Conservation (phyloP, 2,797 vertebrate genomes). For the Meriones psammophilus region DNA sequence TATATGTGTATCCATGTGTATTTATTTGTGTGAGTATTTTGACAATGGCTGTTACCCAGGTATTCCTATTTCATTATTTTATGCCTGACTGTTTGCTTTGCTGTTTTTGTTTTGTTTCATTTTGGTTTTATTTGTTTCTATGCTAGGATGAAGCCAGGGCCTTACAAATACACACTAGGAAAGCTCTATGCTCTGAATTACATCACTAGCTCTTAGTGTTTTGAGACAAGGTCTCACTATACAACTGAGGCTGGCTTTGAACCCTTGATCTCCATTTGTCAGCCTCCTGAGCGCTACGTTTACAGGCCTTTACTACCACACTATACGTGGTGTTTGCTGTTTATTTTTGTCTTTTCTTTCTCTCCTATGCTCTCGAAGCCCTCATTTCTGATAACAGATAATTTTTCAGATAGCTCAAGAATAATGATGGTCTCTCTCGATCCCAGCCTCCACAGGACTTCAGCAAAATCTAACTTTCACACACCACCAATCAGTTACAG, state of each 20-base stretch:
- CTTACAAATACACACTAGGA: not conserved
- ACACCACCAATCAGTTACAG: not conserved
- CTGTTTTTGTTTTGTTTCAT: not conserved
- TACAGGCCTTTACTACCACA: not conserved
- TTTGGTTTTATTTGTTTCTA: not conserved
- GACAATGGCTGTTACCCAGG: not conserved
- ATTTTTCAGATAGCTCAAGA: constrained; percentile 53
- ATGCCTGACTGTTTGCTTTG: not conserved
- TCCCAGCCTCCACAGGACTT: not conserved
- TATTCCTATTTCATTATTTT: constrained; percentile 38
- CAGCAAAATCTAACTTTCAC: constrained; percentile 27
- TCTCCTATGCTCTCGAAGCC: not conserved
- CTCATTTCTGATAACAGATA: not conserved
- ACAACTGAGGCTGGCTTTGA: not conserved
- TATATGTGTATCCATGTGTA: too few relatives aligned
- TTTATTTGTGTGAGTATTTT: not conserved
- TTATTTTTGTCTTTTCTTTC: not conserved
- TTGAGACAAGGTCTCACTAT: not conserved
- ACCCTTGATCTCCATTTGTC: not conserved
- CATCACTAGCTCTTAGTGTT: not conserved
- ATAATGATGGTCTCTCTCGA: not conserved
- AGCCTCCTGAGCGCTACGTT: too few relatives aligned
- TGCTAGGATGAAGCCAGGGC: not conserved
- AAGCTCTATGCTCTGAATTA: not conserved
- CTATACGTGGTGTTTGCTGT: too few relatives aligned